Conservation (phyloP, 2,113 vertebrate genomes). For the Salvator merianae region DNA sequence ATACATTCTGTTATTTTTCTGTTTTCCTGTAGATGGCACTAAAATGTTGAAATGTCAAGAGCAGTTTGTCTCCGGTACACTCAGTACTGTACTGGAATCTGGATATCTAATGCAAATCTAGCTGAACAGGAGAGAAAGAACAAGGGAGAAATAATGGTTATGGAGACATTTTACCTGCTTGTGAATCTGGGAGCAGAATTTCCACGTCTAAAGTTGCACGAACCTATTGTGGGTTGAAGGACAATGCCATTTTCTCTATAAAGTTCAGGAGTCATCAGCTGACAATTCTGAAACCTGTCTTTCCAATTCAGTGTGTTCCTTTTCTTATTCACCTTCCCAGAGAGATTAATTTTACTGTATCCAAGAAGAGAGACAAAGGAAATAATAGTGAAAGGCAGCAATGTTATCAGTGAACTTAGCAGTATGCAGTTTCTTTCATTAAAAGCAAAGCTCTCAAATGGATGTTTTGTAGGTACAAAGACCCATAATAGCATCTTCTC, state of each 20-base stretch:
- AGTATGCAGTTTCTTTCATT: not conserved
- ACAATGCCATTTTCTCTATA: slow-evolving; percentile 16
- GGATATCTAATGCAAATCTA: not conserved
- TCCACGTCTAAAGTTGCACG: not conserved
- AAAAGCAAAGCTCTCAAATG: not conserved
- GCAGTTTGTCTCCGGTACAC: not conserved
- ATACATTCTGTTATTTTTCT: not conserved
- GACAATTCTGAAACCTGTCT: slow-evolving; percentile 18
- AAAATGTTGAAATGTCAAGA: not conserved
- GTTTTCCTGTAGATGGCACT: slow-evolving; percentile 26
- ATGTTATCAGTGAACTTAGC: not conserved
- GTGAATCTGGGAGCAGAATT: not conserved
- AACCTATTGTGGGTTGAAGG: slow-evolving; percentile 6
- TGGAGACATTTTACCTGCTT: not conserved
- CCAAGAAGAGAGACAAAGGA: not conserved
- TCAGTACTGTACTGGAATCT: not conserved
- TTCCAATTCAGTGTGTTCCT: not conserved
- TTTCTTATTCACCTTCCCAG: not conserved
- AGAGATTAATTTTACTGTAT: not conserved
- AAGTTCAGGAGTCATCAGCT: not conserved
- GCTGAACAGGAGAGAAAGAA: too few species aligned
- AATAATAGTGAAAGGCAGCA: not conserved
- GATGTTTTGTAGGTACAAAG: slow-evolving; percentile 15
- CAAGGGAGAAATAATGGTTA: not conserved
- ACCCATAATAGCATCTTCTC: slow-evolving; percentile 4